Evolutionary conservation across 2,113 vertebrate species (phyloP).

Genomic region (Sphyrna mokarran): DNA sequence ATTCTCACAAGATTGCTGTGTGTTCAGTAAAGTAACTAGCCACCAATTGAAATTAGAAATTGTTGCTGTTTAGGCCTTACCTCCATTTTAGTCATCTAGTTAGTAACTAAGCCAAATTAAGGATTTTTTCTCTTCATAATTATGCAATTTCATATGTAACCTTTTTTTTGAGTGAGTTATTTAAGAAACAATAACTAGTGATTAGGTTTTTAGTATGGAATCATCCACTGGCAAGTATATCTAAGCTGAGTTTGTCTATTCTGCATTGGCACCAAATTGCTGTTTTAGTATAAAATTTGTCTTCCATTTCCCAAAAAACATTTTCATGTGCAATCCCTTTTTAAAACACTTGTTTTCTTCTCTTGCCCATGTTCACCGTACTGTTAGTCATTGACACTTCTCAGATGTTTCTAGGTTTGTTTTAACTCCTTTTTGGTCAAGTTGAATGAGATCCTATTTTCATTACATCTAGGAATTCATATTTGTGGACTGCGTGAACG

Average conservation of each 20-base stretch:
- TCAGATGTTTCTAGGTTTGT: neutral
- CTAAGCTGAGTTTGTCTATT: neutral
- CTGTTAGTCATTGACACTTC: neutral
- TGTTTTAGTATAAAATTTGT: neutral
- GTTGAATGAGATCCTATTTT: neutral
- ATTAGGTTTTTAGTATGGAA: neutral
- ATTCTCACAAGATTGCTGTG: neutral
- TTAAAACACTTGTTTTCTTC: neutral
- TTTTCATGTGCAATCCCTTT: neutral
- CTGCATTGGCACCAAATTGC: neutral
- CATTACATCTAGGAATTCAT: neutral
- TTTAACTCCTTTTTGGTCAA: neutral
- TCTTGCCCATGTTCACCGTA: neutral
- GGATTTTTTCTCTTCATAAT: neutral
- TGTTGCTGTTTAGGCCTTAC: neutral
- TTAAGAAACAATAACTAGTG: neutral
- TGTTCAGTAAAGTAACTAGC: neutral
- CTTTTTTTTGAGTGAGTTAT: neutral
- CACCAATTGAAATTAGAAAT: neutral
- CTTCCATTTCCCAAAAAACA: neutral
- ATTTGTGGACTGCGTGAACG: neutral
- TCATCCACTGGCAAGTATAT: neutral
- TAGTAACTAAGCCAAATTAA: neutral
- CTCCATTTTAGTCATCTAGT: neutral
- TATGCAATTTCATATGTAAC: neutral